Conservation (phyloP, 2,797 vertebrate species). For the Rhynchonycteris naso region DNA sequence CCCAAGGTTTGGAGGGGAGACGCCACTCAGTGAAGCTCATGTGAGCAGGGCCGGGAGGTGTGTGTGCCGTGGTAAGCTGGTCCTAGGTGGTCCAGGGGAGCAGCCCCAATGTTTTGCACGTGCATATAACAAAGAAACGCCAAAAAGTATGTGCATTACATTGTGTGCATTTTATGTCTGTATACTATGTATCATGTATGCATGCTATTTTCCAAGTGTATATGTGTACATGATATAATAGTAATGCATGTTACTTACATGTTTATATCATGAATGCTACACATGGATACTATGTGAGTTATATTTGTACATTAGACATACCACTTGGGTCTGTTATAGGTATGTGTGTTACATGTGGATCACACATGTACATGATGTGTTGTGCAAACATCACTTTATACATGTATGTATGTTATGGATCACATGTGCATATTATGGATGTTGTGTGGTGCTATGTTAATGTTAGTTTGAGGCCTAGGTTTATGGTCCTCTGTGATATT, state of each 20-base stretch:
- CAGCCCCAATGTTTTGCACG: not conserved
- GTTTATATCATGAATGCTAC: too few species aligned
- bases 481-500: not conserved
- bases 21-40: rapidly evolving
- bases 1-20: not conserved
- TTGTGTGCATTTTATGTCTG: not conserved
- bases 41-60: rapidly evolving
- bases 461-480: not conserved
- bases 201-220: too few species aligned
- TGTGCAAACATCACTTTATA: too few species aligned
- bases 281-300: too few species aligned
- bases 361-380: not conserved
- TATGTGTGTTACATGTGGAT: not conserved
- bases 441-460: not conserved
- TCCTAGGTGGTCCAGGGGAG: not conserved
- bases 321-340: not conserved
- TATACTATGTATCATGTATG: too few species aligned
- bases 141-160: not conserved
- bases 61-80: not conserved
- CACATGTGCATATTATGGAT: rapidly evolving
- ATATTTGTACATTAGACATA: too few species aligned
- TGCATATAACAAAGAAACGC: not conserved
- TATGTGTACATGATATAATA: not conserved
- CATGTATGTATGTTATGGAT: too few species aligned
- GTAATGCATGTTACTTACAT: not conserved